Evolutionary conservation across 2,113 vertebrate genomes (phyloP), one percentile per base, ranked within the genome.

Genomic region (Struthio camelus): DNA sequence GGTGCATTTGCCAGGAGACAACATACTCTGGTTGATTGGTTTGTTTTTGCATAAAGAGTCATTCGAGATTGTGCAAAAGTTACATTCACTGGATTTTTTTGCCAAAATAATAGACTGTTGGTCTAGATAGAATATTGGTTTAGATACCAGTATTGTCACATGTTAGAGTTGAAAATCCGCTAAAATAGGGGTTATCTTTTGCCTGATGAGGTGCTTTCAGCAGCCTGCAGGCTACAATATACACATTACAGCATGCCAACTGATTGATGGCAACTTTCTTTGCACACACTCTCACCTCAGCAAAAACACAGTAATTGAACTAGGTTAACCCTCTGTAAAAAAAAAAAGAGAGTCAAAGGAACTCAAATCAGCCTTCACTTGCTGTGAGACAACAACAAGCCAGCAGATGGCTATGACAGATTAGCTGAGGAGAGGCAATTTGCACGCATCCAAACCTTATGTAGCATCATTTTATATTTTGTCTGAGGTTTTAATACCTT

Each of bases 351-450:
- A 14, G 28, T 38, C 64, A 65, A 65, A 69, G 6, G 27, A 65
- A 73, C 23, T 64, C 48, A 75, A 96, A 79, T 32, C 78, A 92
- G 25, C 19, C 82, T 93, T 58, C 56, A 36, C 90, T 91, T 92
- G 70, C 84, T 87, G 70, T 77, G 93, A 95, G 75, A 87, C 85
- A 89, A 11, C 14, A 82, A 80, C 36, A 83, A 95, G 10, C 88
- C 90, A 93, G 86, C 95, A 95, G 91, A 95, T 89, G 85, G 95
- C 93, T 96, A 80, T 67, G 94, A 77, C 66, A 97, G 91, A 89
- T 89, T 53, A 94, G 51, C 42, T 1, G 4, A 75, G 42, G 71
- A 90, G 42, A 85, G 64, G 59, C 72, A 96, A 80, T 71, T 85
- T 86, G 64, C 44, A 28, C 50, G 90, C 62, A 78, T 61, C 77